Base-by-base conservation (phyloP, 2,888 invertebrate species). In the Callimorpha dominula region DNA sequence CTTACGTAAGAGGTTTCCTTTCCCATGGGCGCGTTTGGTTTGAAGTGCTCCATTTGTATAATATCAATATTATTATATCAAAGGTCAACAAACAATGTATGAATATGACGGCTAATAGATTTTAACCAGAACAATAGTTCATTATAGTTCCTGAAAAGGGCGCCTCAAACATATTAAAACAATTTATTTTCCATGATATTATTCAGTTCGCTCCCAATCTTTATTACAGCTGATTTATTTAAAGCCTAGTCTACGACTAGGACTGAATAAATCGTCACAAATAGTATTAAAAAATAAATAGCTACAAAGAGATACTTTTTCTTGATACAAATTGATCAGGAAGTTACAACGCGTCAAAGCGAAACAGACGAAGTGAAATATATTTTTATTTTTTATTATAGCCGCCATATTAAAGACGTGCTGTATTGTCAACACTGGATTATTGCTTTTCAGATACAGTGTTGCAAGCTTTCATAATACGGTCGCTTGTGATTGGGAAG, bases 1-100 rank as follows among this genome's bases (percentile, higher is more conserved):
- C 57, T 43, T 60, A 57, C 9, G 68, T 67, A 40, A 52, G 49
- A 43, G 43, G 43, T 43, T 52, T 46, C 57, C 46, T 57, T 68
- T 54, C 68, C 57, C 46, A n/a, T 68, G 20, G 20, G 54, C 14
- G 46, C 20, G 52, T 52, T 68, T 57, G 31, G 31, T 31, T 31
- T 31, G n/a, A 60, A 57, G 63, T 9, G 43, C n/a, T 42, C 42
- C 17, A 40, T 17, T 43, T 15, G n/a, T 43, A 43, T 63, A 43
- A 43, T 43, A 43, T 43, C 43, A 46, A 46, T 9, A 46, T 46
- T 46, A 9, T 8, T 46, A 46, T 46, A 46, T 3, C 9, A 4
- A 46, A 46, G 43, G 43, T 46, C 43, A 46, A 46, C 43, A 46
- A 46, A 46, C 9, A 46, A 3, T 46, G 43, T 46, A 46, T 46